phyloP scores from a whole-genome alignment of 2,113 vertebrate genomes.

The Vidua macroura region DNA sequence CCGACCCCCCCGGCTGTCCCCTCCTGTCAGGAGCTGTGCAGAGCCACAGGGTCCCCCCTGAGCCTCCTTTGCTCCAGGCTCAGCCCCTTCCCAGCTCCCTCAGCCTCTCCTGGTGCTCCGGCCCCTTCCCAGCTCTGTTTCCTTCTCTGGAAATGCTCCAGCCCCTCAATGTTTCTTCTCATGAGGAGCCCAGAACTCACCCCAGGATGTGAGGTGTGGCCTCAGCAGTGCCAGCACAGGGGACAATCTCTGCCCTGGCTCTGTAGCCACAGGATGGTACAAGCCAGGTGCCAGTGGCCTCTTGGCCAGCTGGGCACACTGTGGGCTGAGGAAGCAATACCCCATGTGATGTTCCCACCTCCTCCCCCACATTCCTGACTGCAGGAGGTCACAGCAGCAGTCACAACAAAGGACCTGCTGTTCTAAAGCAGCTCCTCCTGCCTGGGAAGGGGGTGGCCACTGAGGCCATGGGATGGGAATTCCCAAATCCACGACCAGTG shows the following conservation, averaged over 20 bases:
- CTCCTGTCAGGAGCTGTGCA: not conserved
- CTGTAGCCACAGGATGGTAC: not conserved
- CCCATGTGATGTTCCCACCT: not conserved
- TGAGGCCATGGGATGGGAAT: not conserved
- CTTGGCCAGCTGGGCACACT: not conserved
- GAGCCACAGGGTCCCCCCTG: not conserved
- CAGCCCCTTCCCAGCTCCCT: not conserved
- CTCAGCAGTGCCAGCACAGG: not conserved
- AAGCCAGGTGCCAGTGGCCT: not conserved
- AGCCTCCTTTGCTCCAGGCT: not conserved
- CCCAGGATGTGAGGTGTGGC: not conserved
- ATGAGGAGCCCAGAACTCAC: not conserved
- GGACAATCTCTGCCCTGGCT: not conserved
- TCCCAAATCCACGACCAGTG: not conserved
- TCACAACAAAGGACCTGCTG: not conserved
- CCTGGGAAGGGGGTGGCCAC: not conserved
- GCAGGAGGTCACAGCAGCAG: not conserved
- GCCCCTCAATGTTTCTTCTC: not conserved
- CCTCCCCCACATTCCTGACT: not conserved
- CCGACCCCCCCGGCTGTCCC: rapidly evolving
- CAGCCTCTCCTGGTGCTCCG: not conserved
- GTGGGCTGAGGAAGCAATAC: not conserved
- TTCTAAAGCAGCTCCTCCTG: not conserved
- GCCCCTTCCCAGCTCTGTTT: rapidly evolving
- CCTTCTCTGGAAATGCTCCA: rapidly evolving